Conservation (phyloP, 2,797 vertebrate species). For the Babyrousa celebensis region DNA sequence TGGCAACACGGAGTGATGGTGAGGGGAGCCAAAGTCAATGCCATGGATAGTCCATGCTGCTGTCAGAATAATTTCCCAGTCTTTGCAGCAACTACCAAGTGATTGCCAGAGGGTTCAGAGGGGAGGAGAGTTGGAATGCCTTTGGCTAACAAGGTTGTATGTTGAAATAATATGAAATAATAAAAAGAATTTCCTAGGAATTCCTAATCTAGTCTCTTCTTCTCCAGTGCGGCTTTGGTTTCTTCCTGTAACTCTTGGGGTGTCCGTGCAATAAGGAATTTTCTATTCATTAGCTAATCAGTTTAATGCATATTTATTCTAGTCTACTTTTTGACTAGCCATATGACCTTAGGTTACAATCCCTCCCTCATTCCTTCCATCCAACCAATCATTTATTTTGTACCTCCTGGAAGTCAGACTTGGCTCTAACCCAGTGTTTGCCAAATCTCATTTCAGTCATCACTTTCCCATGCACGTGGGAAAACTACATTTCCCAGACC, state of each 20-base stretch:
- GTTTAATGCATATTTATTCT: conserved; percentile 42
- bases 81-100: conserved; percentile 40
- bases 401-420: background rate
- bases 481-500: conserved; percentile 5
- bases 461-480: background rate
- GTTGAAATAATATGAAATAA: conserved; percentile 51
- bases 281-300: conserved; percentile 26
- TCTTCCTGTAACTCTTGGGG: conserved; percentile 58
- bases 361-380: background rate
- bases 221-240: background rate
- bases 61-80: conserved; percentile 70
- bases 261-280: background rate
- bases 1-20: conserved; percentile 42
- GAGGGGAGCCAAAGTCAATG: conserved; percentile 72
- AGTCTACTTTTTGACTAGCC: background rate
- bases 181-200: conserved; percentile 16
- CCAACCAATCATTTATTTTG: conserved; percentile 20
- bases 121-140: background rate
- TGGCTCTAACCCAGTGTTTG: background rate
- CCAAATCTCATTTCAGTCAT: conserved; percentile 11
- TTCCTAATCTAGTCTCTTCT: background rate
- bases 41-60: background rate
- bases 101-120: conserved; percentile 68
- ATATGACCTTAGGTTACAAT: background rate
- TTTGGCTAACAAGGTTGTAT: conserved; percentile 40